phyloP scores from a whole-genome alignment of 1,140 invertebrate genomes.

The Trichonephila clavata region DNA sequence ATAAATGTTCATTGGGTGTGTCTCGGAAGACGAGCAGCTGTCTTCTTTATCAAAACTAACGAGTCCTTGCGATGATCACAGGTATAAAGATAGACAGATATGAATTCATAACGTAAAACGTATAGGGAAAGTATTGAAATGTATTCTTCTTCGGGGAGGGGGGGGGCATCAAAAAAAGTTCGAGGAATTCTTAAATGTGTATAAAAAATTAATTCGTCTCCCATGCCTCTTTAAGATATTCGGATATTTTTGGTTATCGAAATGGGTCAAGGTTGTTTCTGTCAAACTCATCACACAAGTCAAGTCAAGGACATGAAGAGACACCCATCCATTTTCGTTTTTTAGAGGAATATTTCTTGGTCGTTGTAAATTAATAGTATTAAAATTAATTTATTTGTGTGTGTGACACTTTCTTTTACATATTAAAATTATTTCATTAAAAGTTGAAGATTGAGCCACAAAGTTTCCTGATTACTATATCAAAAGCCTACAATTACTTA shows the following conservation, averaged over 20 bases:
- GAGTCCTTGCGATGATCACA: not conserved
- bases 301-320: too few species aligned
- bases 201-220: not conserved
- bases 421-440: too few species aligned
- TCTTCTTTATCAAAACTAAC: not conserved
- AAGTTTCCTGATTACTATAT: too few species aligned
- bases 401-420: too few species aligned
- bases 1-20: not conserved
- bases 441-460: too few species aligned
- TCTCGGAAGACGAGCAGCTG: not conserved
- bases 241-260: not conserved
- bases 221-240: not conserved
- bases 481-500: too few species aligned
- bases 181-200: too few species aligned
- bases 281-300: not conserved
- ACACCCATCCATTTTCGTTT: too few species aligned
- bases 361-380: too few species aligned
- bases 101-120: not conserved
- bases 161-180: not conserved
- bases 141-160: not conserved
- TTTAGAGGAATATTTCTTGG: too few species aligned
- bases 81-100: not conserved
- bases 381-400: too few species aligned
- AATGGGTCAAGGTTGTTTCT: constrained; percentile 5
- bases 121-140: not conserved